Percentiles rank a stretch among this genome's conserved stretches.
Conservation (phyloP, 2,888 invertebrate genomes). For the Tenthredo mesomela region DNA sequence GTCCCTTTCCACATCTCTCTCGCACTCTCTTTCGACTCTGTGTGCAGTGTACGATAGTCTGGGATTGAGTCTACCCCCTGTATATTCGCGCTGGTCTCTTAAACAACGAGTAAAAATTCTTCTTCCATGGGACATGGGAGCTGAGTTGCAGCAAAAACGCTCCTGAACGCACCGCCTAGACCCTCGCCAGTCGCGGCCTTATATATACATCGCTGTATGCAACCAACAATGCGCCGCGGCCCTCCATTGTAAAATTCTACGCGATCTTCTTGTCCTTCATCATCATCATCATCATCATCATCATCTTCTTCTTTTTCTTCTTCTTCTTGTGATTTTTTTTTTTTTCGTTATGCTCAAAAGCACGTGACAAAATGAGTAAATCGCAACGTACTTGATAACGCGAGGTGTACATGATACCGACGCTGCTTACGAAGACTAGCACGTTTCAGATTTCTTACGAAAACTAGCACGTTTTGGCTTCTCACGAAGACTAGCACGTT, state of each 20-base stretch:
- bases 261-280: conserved; percentile 7
- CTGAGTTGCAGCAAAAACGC: background rate
- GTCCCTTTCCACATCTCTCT: conserved; percentile 52
- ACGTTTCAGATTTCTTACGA: no score
- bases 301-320: background rate
- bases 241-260: conserved; percentile 28
- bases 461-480: no score
- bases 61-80: background rate
- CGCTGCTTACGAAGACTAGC: no score
- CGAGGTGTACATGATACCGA: no score
- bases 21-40: conserved; percentile 34
- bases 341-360: background rate
- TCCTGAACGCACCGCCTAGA: background rate
- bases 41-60: background rate
- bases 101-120: conserved; percentile 20
- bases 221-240: conserved; percentile 30
- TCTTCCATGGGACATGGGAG: background rate
- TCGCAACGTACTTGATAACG: background rate
- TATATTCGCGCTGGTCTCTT: background rate
- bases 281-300: conserved; percentile 5
- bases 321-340: background rate
- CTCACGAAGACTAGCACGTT: no score
- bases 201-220: background rate
- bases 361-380: background rate
- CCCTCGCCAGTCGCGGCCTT: conserved; percentile 16